phyloP scores from a whole-genome alignment of 1,140 invertebrate genomes.

The Drusus annulatus region DNA sequence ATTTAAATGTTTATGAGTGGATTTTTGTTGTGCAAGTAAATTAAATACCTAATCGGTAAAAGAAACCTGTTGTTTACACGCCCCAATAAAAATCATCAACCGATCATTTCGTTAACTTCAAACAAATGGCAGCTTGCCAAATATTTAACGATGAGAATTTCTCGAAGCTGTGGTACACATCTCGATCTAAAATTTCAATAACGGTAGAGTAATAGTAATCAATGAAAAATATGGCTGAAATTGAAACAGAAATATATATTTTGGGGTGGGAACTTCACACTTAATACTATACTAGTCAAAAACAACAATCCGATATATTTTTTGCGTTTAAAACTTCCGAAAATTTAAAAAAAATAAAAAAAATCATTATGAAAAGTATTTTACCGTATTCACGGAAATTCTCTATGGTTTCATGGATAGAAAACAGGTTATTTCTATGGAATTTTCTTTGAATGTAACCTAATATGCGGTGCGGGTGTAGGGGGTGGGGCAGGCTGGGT shows the following conservation, averaged over 20 bases:
- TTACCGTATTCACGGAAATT: neutral
- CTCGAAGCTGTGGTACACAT: neutral
- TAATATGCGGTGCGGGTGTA: neutral
- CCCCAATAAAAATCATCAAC: slow-evolving; percentile 1
- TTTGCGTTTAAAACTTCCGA: neutral
- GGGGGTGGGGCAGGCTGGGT: neutral
- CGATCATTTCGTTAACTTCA: neutral
- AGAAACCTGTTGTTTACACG: neutral
- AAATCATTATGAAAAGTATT: neutral
- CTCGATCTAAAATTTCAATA: neutral
- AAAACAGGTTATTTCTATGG: neutral
- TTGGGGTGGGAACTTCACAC: neutral
- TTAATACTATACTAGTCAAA: neutral
- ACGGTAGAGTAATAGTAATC: neutral
- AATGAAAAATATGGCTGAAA: neutral
- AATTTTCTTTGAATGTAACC: slow-evolving; percentile 4
- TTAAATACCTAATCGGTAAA: neutral
- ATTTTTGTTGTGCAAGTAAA: neutral
- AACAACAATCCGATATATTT: neutral
- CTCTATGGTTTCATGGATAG: neutral
- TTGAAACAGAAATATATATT: neutral
- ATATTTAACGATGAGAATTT: neutral
- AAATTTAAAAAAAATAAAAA: neutral
- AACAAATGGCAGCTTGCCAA: slow-evolving; percentile 14
- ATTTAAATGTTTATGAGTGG: neutral